Conservation (phyloP, 1,140 invertebrate species). For the Coptotermes formosanus region DNA sequence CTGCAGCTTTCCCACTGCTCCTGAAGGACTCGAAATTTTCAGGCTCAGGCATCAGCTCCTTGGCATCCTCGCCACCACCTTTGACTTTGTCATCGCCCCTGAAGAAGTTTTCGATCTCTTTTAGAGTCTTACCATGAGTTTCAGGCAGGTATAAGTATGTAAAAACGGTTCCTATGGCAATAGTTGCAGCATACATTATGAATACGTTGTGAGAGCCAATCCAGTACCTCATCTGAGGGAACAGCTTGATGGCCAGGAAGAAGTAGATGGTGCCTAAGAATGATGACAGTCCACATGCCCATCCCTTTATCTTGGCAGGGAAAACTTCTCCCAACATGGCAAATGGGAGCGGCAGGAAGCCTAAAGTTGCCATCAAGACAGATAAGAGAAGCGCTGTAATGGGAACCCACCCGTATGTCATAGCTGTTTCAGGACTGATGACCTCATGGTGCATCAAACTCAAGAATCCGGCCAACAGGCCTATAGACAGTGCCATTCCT, state of each 20-base stretch:
- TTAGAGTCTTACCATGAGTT: conserved; percentile 72
- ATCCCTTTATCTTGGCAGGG: conserved; percentile 63
- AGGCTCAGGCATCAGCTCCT: neutral
- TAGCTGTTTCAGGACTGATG: neutral
- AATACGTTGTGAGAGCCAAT: conserved; percentile 66
- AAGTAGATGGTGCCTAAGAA: conserved; percentile 67
- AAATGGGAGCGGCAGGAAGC: conserved; percentile 66
- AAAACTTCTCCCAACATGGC: conserved; percentile 75
- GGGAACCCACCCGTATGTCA: conserved; percentile 45
- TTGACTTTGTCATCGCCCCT: neutral
- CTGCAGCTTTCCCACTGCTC: too few relatives aligned
- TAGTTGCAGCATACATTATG: conserved; percentile 66
- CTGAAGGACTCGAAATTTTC: neutral
- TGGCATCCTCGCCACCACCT: neutral
- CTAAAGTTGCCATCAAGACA: conserved; percentile 61
- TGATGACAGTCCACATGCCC: conserved; percentile 63
- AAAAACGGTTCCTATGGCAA: conserved; percentile 66
- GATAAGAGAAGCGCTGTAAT: conserved; percentile 55
- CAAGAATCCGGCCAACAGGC: conserved; percentile 52
- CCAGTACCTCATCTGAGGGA: conserved; percentile 55
- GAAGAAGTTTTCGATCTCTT: conserved; percentile 39
- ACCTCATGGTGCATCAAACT: conserved; percentile 40
- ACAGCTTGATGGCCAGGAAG: conserved; percentile 72
- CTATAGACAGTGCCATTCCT: conserved; percentile 61
- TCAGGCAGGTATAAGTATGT: conserved; percentile 70